phyloP scores from a whole-genome alignment of 1,140 invertebrate genomes.

The Matsumurasca onukii region DNA sequence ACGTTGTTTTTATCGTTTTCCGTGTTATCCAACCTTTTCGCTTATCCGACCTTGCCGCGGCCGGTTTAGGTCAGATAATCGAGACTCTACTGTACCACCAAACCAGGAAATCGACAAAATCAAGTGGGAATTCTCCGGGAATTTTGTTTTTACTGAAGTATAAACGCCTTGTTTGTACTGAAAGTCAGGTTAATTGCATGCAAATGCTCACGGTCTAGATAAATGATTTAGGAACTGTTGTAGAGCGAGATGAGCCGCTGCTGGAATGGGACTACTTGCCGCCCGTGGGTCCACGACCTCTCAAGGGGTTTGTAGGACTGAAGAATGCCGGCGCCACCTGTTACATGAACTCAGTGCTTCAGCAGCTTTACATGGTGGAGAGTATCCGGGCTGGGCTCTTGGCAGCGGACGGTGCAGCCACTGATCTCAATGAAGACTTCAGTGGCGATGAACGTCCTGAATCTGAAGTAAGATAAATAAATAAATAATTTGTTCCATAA shows the following conservation, averaged over 20 bases:
- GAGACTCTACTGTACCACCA: too few relatives aligned
- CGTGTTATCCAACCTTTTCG: too few relatives aligned
- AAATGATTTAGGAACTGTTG: conserved; percentile 9
- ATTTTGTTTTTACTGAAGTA: too few relatives aligned
- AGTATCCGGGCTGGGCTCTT: conserved; percentile 80
- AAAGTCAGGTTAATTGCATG: too few relatives aligned
- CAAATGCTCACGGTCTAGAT: too few relatives aligned
- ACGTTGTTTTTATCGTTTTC: too few relatives aligned
- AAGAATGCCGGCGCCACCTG: conserved; percentile 99
- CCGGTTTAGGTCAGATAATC: too few relatives aligned
- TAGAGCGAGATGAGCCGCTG: conserved; percentile 74
- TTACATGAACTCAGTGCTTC: conserved; percentile 99
- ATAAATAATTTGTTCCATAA: too few relatives aligned
- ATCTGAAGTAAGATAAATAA: conserved; percentile 53
- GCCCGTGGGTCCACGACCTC: conserved; percentile 86
- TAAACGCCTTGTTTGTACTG: too few relatives aligned
- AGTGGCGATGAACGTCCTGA: conserved; percentile 74
- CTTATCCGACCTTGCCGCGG: too few relatives aligned
- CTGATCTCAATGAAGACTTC: conserved; percentile 87
- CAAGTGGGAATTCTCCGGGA: too few relatives aligned
- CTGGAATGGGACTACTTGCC: conserved; percentile 98
- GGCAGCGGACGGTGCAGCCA: conserved; percentile 81
- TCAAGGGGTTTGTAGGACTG: conserved; percentile 91
- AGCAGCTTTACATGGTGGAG: conserved; percentile 96
- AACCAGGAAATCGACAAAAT: too few relatives aligned